These are phyloP conservation scores for Mesoclemmys tuberculata DNA, from an alignment of 2,113 vertebrate genomes.

Conservation along the genomic window DNA sequence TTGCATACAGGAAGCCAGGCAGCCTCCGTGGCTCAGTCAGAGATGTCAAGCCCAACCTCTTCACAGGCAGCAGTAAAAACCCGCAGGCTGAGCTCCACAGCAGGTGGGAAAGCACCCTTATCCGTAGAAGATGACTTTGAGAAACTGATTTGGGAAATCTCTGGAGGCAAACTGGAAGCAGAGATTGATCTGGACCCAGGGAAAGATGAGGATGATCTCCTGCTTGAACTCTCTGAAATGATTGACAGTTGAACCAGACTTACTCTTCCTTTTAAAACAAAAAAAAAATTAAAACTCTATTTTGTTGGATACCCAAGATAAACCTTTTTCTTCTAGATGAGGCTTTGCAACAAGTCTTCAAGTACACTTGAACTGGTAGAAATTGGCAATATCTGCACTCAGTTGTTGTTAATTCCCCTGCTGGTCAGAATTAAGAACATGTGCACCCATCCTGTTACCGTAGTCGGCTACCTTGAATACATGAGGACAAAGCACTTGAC, in stretches of 20 bases:
- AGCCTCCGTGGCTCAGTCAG: not conserved
- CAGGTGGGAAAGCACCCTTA: constrained; percentile 64
- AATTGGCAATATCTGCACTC: constrained; percentile 46
- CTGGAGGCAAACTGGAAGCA: constrained; percentile 88
- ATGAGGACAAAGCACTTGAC: constrained; percentile 41
- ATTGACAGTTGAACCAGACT: constrained; percentile 87
- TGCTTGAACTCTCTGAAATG: constrained; percentile 96
- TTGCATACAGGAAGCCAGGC: constrained; percentile 1
- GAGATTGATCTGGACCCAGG: constrained; percentile 89
- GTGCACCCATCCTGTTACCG: not conserved
- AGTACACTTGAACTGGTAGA: constrained; percentile 66
- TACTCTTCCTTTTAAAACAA: not conserved
- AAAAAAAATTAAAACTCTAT: constrained; percentile 41
- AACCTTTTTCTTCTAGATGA: constrained; percentile 55
- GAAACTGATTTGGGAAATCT: constrained; percentile 93
- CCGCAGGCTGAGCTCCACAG: constrained; percentile 77
- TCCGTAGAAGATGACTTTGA: constrained; percentile 91
- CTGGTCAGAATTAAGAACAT: constrained; percentile 58
- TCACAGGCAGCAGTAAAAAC: constrained; percentile 63
- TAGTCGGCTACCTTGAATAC: rapidly evolving
- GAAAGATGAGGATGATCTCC: constrained; percentile 92
- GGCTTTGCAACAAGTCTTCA: constrained; percentile 63
- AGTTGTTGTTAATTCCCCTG: constrained; percentile 60
- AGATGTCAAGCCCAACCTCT: constrained; percentile 49
- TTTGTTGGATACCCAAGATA: constrained; percentile 52